phyloP scores from a whole-genome alignment of 2,797 vertebrate genomes.

The Cygnus olor region DNA sequence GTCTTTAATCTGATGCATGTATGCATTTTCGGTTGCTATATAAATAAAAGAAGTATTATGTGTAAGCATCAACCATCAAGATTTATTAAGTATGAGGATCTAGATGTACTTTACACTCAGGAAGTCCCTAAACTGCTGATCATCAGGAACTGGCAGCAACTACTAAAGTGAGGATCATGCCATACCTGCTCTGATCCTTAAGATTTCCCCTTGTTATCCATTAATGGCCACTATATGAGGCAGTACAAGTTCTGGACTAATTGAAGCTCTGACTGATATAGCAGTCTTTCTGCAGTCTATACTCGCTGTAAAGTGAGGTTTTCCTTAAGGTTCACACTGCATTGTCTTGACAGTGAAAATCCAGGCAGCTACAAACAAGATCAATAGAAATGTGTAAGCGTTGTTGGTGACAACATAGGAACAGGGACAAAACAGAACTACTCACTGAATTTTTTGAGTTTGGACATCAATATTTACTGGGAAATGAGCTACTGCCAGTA shows the following conservation, averaged over 20 bases:
- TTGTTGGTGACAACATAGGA: slow-evolving; percentile 21
- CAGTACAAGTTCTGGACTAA: slow-evolving; percentile 43
- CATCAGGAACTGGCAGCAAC: slow-evolving; percentile 1
- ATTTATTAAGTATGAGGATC: slow-evolving; percentile 39
- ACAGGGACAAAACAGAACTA: slow-evolving; percentile 10
- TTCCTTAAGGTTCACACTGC: slow-evolving; percentile 22
- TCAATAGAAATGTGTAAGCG: slow-evolving; percentile 49
- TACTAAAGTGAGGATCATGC: slow-evolving; percentile 21
- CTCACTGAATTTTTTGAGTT: slow-evolving; percentile 17
- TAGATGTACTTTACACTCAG: neutral
- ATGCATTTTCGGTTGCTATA: neutral
- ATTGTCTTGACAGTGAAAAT: slow-evolving; percentile 45
- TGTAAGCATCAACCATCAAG: slow-evolving; percentile 11
- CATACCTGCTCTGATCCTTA: slow-evolving; percentile 16
- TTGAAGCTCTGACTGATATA: slow-evolving; percentile 23
- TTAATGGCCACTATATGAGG: slow-evolving; percentile 42
- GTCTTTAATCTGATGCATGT: neutral
- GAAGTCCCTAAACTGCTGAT: slow-evolving; percentile 16
- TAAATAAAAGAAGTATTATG: slow-evolving; percentile 3
- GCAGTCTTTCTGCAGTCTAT: neutral
- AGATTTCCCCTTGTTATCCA: slow-evolving; percentile 47
- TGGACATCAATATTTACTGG: slow-evolving; percentile 44
- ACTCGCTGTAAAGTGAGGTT: slow-evolving; percentile 4
- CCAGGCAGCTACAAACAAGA: slow-evolving; percentile 57
- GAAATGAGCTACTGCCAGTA: slow-evolving; percentile 36